A percentile compares a stretch with the other conserved stretches of the same genome.
Conservation (phyloP, 1,140 invertebrate genomes). For the Drosophila nikananu region DNA sequence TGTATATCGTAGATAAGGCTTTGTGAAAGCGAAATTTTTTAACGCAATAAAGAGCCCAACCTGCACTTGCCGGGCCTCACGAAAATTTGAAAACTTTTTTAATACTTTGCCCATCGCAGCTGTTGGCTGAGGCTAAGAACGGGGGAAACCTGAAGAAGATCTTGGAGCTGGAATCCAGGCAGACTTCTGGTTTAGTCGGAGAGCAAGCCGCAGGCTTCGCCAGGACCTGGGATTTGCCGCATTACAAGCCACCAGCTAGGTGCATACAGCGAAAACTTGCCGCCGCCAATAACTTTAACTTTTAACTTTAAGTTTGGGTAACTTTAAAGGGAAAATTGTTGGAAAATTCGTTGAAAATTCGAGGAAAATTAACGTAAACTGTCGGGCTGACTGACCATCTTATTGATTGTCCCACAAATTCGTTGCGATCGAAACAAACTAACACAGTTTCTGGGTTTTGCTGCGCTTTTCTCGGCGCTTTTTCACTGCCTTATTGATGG, state of each 20-base stretch:
- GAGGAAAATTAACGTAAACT: background rate
- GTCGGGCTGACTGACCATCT: constrained; percentile 27
- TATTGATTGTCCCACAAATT: constrained; percentile 69
- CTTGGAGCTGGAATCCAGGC: constrained; percentile 6
- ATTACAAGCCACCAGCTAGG: constrained; percentile 55
- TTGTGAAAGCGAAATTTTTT: constrained; percentile 76
- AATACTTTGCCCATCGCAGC: constrained; percentile 60
- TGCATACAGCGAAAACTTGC: constrained; percentile 49
- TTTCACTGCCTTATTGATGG: constrained; percentile 60
- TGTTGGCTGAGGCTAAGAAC: constrained; percentile 25
- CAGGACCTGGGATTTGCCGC: constrained; percentile 44
- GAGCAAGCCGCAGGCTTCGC: constrained; percentile 56
- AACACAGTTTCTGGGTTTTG: background rate
- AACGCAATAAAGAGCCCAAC: constrained; percentile 76
- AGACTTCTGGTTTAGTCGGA: constrained; percentile 10
- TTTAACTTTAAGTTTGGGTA: background rate
- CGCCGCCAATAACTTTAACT: constrained; percentile 43
- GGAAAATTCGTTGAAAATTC: background rate
- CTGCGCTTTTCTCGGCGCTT: constrained; percentile 4
- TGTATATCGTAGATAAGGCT: constrained; percentile 50
- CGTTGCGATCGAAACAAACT: constrained; percentile 52
- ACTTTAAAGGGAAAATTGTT: background rate
- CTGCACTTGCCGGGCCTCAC: constrained; percentile 68
- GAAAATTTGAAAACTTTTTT: constrained; percentile 82
- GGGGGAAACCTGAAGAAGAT: constrained; percentile 7